Base-by-base conservation (phyloP, 2,113 vertebrate genomes). In the Neomonachus schauinslandi region DNA sequence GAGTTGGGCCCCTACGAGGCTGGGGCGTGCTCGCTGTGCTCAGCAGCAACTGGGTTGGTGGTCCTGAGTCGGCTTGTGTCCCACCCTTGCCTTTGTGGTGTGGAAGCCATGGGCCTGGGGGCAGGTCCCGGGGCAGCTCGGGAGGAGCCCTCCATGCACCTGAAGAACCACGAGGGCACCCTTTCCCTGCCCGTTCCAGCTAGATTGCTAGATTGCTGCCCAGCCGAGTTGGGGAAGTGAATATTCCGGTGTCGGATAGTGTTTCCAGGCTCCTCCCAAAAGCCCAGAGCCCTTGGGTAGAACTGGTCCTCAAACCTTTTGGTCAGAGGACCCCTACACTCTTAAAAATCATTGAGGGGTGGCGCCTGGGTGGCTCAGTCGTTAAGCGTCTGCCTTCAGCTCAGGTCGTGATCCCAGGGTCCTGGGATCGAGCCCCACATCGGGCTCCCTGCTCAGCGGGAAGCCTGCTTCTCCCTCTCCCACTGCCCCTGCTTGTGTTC, bases 1-100 rank as follows among this genome's bases (percentile, higher is more conserved):
- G 91, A 99, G 99, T 83, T 0, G 21, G 31, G 36, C 5, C 1
- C 65, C 3, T 51, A 51, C 12, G 1, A 12, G 31, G 49, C 31
- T 18, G 4, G 4, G 6, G 74, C 3, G 3, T 3, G 4, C 51
- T 33, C 6, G 22, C 55, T 18, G 10, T 8, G 0, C 53, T 7
- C 18, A 8, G 18, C 24, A 36, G 74, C 74, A 77, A 36, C 21
- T 15, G 42, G 22, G 22, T 46, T 16, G 79, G 26, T 31, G 16
- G 61, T 18, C 24, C 39, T n/a, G 8, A 5, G 12, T 42, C 4
- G 0, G 22, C 7, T 26, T 5, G 3, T 18, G 26, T 49, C 61
- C 79, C 10, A 0, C 22, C 2, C 0, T 5, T 11, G 21, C 65
- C 16, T 10, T 28, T 18, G 31, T 1, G 15, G 14, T 21, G 3